Conservation (phyloP, 2,797 vertebrate species). For the Eospalax fontanierii region DNA sequence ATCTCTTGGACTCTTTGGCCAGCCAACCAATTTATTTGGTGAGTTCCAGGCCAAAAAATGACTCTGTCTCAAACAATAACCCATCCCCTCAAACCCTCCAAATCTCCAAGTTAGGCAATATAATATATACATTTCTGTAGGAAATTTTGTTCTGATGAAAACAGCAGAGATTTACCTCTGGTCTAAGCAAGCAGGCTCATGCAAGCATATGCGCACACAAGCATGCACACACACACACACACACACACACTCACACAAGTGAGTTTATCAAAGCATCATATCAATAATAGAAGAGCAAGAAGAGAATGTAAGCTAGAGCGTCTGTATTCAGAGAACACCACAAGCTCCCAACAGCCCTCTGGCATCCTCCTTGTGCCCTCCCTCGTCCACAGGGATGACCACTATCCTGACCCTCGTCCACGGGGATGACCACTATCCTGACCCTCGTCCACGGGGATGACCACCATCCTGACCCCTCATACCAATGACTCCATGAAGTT, state of each 20-base stretch:
- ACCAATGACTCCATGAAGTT: neutral
- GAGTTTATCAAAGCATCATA: neutral
- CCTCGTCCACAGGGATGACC: too few relatives aligned
- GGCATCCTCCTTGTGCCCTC: neutral
- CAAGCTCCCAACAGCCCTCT: too few relatives aligned
- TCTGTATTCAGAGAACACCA: neutral
- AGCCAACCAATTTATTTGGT: too few relatives aligned
- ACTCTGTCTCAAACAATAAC: neutral
- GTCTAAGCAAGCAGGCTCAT: too few relatives aligned
- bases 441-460: neutral
- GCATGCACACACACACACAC: too few relatives aligned
- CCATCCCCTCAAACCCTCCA: neutral
- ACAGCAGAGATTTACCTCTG: too few relatives aligned
- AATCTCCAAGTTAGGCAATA: neutral
- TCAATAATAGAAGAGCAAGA: neutral
- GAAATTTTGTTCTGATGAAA: too few relatives aligned
- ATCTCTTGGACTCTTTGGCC: neutral
- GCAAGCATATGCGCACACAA: too few relatives aligned
- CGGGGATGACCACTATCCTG: neutral
- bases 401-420: neutral
- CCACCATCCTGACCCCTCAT: neutral
- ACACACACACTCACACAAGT: neutral
- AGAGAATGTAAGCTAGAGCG: neutral
- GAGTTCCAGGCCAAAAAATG: neutral
- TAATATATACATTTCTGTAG: too few relatives aligned